A percentile compares a stretch with the other conserved stretches of the same genome.
These are phyloP conservation scores for Sus cebifrons DNA, from an alignment of 2,797 vertebrate species.

Conservation along the genomic window DNA sequence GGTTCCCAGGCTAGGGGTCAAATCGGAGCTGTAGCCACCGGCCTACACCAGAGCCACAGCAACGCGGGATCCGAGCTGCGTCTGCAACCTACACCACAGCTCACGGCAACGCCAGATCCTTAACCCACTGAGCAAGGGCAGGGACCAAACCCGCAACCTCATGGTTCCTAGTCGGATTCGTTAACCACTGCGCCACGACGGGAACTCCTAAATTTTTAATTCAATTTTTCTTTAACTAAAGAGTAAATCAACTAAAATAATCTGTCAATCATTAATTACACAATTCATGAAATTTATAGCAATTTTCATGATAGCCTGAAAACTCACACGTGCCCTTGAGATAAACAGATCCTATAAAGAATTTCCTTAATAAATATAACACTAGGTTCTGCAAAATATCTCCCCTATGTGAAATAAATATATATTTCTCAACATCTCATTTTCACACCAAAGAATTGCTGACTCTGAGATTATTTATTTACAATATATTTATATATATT, in stretches of 20 bases:
- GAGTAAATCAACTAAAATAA: not conserved
- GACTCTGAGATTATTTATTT: not conserved
- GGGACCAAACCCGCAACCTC: too few relatives aligned
- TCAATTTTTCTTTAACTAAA: not conserved
- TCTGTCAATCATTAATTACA: not conserved
- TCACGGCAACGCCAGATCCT: too few relatives aligned
- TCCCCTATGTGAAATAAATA: slow-evolving; percentile 53
- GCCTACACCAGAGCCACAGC: too few relatives aligned
- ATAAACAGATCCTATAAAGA: not conserved
- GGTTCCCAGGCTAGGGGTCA: too few relatives aligned
- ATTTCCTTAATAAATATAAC: slow-evolving; percentile 34
- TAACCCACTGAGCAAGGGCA: too few relatives aligned
- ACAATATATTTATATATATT: too few relatives aligned
- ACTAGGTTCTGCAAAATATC: not conserved
- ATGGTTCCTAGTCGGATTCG: too few relatives aligned
- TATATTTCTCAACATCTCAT: slow-evolving; percentile 34
- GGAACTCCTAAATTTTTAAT: slow-evolving; percentile 5
- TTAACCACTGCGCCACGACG: too few relatives aligned
- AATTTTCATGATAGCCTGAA: not conserved
- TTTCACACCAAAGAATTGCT: slow-evolving; percentile 36
- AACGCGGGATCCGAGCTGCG: too few relatives aligned
- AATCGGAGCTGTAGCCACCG: too few relatives aligned
- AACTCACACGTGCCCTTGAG: not conserved
- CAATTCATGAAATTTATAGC: not conserved
- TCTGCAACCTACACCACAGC: too few relatives aligned